Evolutionary conservation across 1,140 invertebrate genomes (phyloP).

Genomic region (Polypedilum pembai): DNA sequence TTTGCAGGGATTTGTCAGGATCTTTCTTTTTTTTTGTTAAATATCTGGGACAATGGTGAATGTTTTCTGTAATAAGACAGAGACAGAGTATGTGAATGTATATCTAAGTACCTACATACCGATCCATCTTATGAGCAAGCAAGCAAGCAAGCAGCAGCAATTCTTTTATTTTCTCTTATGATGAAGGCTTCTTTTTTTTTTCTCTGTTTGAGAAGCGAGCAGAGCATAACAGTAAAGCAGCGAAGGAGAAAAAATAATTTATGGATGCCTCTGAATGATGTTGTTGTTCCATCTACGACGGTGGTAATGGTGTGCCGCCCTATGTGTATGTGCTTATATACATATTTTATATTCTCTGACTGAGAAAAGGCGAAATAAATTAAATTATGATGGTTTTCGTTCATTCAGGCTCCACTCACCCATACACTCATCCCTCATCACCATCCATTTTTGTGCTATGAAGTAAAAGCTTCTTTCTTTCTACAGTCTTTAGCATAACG

Average conservation of each 20-base stretch:
- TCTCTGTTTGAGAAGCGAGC: not conserved
- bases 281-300: not conserved
- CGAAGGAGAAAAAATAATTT: not conserved
- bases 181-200: too few species aligned
- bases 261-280: slow-evolving; percentile 16
- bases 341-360: not conserved
- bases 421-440: not conserved
- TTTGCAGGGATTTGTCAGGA: too few species aligned
- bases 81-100: too few species aligned
- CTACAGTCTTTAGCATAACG: not conserved
- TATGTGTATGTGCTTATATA: not conserved
- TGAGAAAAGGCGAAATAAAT: slow-evolving; percentile 18
- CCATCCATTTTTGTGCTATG: not conserved
- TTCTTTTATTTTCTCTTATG: too few species aligned
- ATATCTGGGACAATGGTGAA: too few species aligned
- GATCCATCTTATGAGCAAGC: too few species aligned
- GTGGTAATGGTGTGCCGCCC: not conserved
- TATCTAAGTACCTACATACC: too few species aligned
- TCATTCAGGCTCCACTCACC: not conserved
- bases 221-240: not conserved
- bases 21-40: too few species aligned
- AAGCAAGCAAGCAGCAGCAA: too few species aligned
- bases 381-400: slow-evolving; percentile 14
- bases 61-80: too few species aligned
- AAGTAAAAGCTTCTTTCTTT: not conserved